Evolutionary conservation across 2,113 vertebrate species (phyloP), one percentile per base, ranked within the genome.

Genomic region (Macquaria australasica): DNA sequence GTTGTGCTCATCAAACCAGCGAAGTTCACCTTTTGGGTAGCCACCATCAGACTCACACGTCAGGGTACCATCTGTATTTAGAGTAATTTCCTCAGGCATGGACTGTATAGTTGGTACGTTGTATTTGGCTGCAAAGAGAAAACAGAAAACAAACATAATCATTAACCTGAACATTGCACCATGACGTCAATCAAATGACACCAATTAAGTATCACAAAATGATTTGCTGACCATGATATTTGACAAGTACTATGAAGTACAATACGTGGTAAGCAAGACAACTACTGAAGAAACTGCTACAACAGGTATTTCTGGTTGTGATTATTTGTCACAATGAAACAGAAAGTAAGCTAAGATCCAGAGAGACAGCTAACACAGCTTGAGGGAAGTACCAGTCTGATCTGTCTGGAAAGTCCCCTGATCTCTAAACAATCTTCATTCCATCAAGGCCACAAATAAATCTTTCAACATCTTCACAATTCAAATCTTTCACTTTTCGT

Each of bases 51-150:
- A 56, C 0, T 23, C 50, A 55, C 95, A 96, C 4, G 20, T 81
- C 79, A 96, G 50, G 0, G n/a, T 25, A 8, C 18, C 66, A 1
- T 0, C 1, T 14, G 12, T 8, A 3, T 48, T 23, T 2, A 0
- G 53, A 14, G 0, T 7, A 0, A 28, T 43, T 4, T 15, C n/a
- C 9, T 63, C 25, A 1, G 83, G 51, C 6, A 16, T 5, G 31
- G 43, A 59, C 16, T 0, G 6, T 2, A 94, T 51, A 1, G 7
- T 51, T 7, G 94, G 93, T 31, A 0, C 0, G 0, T 3, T 64
- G 85, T 95, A 96, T 41, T 56, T 92, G 28, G 92, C 95, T 96
- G 82, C 16, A 73, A 69, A 70, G 50, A 63, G 1, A 88, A 81
- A 73, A 62, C 2, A 5, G 11, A 68, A 58, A 39, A 5, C 0